A percentile compares a stretch with the other conserved stretches of the same genome.
These are phyloP conservation scores for Phasianus colchicus DNA, from an alignment of 2,113 vertebrate genomes.

Conservation along the genomic window DNA sequence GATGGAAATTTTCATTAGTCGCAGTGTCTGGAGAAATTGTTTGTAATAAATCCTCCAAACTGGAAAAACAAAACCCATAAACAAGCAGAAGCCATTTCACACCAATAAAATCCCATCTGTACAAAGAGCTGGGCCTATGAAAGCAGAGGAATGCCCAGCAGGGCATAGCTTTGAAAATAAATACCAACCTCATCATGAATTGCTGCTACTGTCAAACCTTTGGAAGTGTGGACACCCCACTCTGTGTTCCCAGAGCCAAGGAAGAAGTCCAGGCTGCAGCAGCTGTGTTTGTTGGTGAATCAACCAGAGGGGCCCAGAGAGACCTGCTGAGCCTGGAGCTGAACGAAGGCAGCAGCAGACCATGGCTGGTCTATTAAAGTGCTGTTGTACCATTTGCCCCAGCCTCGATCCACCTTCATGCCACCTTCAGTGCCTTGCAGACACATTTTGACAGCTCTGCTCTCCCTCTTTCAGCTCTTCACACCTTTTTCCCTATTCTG, in stretches of 20 bases:
- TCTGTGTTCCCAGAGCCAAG: fast-evolving
- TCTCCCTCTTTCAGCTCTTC: not conserved
- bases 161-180: not conserved
- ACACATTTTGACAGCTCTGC: not conserved
- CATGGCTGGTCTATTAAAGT: not conserved
- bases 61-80: not conserved
- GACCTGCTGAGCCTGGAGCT: not conserved
- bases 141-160: not conserved
- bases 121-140: not conserved
- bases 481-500: not conserved
- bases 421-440: not conserved
- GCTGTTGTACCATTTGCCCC: not conserved
- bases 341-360: not conserved
- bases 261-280: not conserved
- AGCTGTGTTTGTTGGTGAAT: not conserved
- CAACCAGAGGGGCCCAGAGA: not conserved
- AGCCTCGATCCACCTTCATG: not conserved
- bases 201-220: not conserved
- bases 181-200: not conserved
- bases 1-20: not conserved
- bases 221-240: not conserved
- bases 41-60: not conserved
- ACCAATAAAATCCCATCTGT: not conserved
- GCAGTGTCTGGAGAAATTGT: not conserved
- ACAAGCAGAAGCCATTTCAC: not conserved